These are phyloP conservation scores for Melozone crissalis DNA, from an alignment of 2,113 vertebrate species.

Conservation along the genomic window DNA sequence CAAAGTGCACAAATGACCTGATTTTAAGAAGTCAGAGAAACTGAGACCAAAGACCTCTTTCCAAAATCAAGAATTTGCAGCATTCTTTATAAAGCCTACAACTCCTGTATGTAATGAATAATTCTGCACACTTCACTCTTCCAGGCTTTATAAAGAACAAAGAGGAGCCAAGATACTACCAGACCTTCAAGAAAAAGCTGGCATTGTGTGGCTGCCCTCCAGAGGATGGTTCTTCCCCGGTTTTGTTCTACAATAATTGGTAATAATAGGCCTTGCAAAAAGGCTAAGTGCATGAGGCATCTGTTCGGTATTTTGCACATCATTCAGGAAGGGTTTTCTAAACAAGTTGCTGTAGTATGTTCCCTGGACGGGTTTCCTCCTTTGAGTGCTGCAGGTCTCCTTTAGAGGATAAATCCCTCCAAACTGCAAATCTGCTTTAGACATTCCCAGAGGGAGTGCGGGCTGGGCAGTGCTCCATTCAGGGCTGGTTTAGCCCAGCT, in stretches of 20 bases:
- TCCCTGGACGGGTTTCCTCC: background rate
- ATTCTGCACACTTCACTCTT: background rate
- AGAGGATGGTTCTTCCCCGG: background rate
- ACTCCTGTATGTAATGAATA: background rate
- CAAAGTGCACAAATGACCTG: background rate
- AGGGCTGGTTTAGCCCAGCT: background rate
- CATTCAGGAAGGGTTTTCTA: background rate
- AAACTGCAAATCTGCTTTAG: background rate
- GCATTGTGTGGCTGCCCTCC: background rate
- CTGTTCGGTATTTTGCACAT: background rate
- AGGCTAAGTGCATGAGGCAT: background rate
- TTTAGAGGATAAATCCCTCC: background rate
- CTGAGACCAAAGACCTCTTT: background rate
- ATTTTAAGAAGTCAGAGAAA: background rate
- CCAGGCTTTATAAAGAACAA: background rate
- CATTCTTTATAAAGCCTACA: background rate
- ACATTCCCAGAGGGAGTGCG: rapidly evolving
- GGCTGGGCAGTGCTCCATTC: rapidly evolving
- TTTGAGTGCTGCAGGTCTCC: background rate
- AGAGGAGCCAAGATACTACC: background rate
- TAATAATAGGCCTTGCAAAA: background rate
- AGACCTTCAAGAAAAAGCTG: background rate
- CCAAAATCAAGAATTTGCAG: background rate
- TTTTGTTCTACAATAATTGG: background rate
- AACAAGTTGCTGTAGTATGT: background rate